These are phyloP conservation scores for Morelia viridis DNA, from an alignment of 2,797 vertebrate species.

Conservation along the genomic window DNA sequence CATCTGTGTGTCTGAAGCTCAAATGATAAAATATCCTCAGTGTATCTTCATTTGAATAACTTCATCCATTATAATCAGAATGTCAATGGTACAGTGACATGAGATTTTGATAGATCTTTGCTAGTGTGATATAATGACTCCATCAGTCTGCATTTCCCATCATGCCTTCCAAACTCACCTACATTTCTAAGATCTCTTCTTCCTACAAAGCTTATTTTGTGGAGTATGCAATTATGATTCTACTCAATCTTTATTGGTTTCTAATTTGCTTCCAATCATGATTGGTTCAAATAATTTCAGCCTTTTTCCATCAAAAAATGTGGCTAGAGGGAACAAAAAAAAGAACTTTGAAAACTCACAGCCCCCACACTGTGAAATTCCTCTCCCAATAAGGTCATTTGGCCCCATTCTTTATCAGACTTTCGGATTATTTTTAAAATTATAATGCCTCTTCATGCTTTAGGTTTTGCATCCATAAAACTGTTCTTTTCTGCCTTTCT, in stretches of 20 bases:
- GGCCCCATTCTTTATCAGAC: background rate
- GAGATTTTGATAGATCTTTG: background rate
- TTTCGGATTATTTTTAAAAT: background rate
- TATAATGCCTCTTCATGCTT: background rate
- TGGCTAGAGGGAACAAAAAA: background rate
- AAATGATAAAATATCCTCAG: background rate
- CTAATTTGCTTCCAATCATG: background rate
- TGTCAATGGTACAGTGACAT: background rate
- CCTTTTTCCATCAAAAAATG: background rate
- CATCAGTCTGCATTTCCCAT: background rate
- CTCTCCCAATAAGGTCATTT: background rate
- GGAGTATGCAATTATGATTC: background rate
- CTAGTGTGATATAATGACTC: background rate
- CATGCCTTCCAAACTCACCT: background rate
- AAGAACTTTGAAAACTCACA: too few relatives aligned
- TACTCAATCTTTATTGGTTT: background rate
- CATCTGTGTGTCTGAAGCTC: background rate
- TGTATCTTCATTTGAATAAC: background rate
- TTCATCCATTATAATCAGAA: background rate
- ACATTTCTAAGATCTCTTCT: background rate
- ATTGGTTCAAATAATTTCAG: background rate
- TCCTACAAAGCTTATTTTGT: background rate
- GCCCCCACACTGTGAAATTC: too few relatives aligned
- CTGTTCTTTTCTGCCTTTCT: background rate
- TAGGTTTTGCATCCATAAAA: background rate